These are phyloP conservation scores for Nebria salina DNA, from an alignment of 2,888 invertebrate genomes.

Conservation along the genomic window DNA sequence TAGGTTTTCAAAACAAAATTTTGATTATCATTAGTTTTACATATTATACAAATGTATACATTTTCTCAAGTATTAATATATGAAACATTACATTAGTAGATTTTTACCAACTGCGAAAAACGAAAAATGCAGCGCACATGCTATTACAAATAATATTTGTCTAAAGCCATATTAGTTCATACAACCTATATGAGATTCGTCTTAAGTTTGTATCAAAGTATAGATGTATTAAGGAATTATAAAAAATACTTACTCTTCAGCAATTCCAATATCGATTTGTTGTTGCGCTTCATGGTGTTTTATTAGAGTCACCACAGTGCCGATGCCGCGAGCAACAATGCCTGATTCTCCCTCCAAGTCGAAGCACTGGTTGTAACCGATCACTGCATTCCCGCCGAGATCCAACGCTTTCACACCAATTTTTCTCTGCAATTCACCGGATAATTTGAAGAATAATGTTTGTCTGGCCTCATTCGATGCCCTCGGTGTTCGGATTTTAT, in stretches of 20 bases:
- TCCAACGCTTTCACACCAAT: constrained; percentile 94
- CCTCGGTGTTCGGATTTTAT: constrained; percentile 95
- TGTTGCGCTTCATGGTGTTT: constrained; percentile 65
- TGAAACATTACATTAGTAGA: too few species aligned
- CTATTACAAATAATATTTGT: neutral
- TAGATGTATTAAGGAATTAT: neutral
- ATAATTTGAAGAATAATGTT: constrained; percentile 92
- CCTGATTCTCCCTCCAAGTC: constrained; percentile 98
- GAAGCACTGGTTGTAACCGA: constrained; percentile 94
- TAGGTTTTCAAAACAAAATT: neutral
- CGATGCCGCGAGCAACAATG: constrained; percentile 94
- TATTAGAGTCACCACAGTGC: constrained; percentile 83
- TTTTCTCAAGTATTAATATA: too few species aligned
- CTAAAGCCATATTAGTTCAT: neutral
- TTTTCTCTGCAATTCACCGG: constrained; percentile 91
- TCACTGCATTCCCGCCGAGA: constrained; percentile 93
- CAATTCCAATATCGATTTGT: constrained; percentile 61
- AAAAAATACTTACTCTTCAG: constrained; percentile 70
- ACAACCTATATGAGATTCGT: neutral
- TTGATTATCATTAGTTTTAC: neutral
- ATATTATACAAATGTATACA: neutral
- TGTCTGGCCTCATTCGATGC: constrained; percentile 98
- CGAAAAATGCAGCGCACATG: neutral
- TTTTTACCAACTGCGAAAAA: too few species aligned
- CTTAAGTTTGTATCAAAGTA: neutral